phyloP scores from a whole-genome alignment of 2,113 vertebrate genomes.

The Nothocercus julius region DNA sequence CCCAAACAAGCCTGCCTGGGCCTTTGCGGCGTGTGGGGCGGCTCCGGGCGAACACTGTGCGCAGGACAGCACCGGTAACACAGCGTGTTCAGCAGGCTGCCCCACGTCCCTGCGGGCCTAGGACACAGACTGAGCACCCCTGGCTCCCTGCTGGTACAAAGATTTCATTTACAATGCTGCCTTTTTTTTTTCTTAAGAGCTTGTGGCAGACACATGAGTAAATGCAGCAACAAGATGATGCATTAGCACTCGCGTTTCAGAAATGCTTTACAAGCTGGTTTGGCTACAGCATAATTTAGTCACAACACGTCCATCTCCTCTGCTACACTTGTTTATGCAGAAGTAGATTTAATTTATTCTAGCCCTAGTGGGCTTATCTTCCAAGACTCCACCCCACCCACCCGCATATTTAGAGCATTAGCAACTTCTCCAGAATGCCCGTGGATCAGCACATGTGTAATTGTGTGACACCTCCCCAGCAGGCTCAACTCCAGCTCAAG shows the following conservation, averaged over 20 bases:
- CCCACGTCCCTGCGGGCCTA: not conserved
- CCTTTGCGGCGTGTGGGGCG: not conserved
- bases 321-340: too few relatives aligned
- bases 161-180: too few relatives aligned
- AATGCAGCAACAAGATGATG: not conserved
- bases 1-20: not conserved
- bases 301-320: not conserved
- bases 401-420: not conserved
- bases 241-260: not conserved
- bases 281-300: not conserved
- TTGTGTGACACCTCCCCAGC: not conserved
- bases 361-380: not conserved
- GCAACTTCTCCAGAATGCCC: not conserved
- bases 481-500: not conserved
- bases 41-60: accelerated
- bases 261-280: not conserved
- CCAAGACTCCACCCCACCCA: not conserved
- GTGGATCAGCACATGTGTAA: not conserved
- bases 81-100: not conserved
- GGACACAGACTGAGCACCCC: not conserved
- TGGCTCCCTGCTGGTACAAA: too few relatives aligned
- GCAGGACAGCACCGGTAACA: not conserved
- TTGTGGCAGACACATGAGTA: not conserved
- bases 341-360: not conserved
- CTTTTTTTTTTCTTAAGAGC: too few relatives aligned